Evolutionary conservation across 64 coral and sea anemone species (phyloP), one percentile per base, ranked within the genome.

Genomic region (Porites australiensis): DNA sequence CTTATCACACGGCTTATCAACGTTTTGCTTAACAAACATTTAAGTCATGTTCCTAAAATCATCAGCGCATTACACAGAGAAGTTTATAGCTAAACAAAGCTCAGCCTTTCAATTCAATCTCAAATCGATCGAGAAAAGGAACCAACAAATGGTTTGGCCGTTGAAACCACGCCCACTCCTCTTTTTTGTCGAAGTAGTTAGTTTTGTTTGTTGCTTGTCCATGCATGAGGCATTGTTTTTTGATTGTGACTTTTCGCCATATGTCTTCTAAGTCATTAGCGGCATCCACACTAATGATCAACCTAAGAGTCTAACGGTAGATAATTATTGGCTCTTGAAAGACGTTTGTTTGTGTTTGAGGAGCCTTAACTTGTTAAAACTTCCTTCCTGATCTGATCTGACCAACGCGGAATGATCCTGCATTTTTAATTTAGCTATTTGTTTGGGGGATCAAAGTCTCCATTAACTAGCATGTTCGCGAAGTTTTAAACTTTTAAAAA

Each of bases 361-460:
- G 2, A 47, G 8, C 46, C 44, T 47, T 76, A 19, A 37, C 27
- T 37, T 10, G 50, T 19, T 49, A 65, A 45, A 61, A 84, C 63
- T 84, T 84, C 81, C 81, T 84, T 84, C 81, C 81, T 69, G 81
- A 84, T 84, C 60, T 65, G 9, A 50, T 47, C 81, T 68, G 44
- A 68, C 81, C 81, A 68, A 44, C 44, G 45, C 81, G 63, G 63
- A 84, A 51, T 19, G 81, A 69, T 84, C 69, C 19, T 3, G 49
- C 44, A 63, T 45, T 13, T 63, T 22, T 61, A 8, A 61, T 58
- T 63, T 81, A 62, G 50, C n/a, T 62, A 80, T 82, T 15, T 8
- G 4, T 22, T 23, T 82, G 79, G 81, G 81, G 62, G 46, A 68
- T 66, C 44, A 69, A 66, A 63, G 44, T 67, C 5, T 47, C 19